Base-by-base conservation (phyloP, 2,888 invertebrate genomes). In the Druceiella hillmani region DNA sequence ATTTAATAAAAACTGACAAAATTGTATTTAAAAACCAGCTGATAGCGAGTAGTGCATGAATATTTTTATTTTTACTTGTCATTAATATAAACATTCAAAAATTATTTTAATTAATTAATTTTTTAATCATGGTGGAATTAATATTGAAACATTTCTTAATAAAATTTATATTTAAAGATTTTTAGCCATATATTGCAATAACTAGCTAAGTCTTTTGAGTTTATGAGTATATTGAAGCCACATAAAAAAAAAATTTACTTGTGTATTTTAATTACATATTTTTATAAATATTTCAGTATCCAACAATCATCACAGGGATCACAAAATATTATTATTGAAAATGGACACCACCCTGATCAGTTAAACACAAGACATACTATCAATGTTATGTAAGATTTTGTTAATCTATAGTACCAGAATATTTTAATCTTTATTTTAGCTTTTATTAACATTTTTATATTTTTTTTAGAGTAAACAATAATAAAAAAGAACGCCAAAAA, bases 401-500 rank as follows among this genome's bases (percentile, higher is more conserved):
- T 38, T 31, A 38, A 42, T 42, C 27, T 35, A 27, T 35, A 32
- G 14, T 39, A 43, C 32, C 35, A 43, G 44, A 44, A 38, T 38
- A 44, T 43, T 36, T 22, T 43, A 31, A 37, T n/a, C n/a, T 32
- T 32, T 17, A 32, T 32, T 32, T 32, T 16, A 13, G 16, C 25
- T 36, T 41, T 28, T 36, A 38, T 50, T 50, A 36, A 48, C 44
- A 48, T 40, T 45, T 44, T 44, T 44, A 38, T 11, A 17, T 20
- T 2, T 22, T 33, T 6, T 10, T 4, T 7, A 3, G 33, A 17
- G 15, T 17, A 9, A n/a, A n/a, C n/a, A 40, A 46, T 43, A 49
- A 43, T 35, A 49, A 50, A 44, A 51, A 31, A 41, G 48, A 48
- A 47, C 44, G 49, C 41, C 51, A 51, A 36, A 33, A 44, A 47